Evolutionary conservation across 2,888 invertebrate genomes (phyloP).

Genomic region (Camptogramma bilineatum): DNA sequence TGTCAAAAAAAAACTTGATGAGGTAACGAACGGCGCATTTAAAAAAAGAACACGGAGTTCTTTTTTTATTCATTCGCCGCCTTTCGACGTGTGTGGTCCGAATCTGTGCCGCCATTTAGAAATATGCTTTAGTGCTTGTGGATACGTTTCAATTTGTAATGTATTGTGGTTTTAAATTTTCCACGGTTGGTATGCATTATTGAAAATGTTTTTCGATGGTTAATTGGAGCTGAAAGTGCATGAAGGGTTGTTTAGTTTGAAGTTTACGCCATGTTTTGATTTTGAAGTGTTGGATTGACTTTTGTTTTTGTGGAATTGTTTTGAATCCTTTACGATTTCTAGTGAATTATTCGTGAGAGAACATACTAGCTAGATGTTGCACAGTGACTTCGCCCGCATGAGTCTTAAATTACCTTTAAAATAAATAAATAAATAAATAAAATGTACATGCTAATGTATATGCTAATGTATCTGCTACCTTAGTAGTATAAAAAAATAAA

Average conservation of each 20-base stretch:
- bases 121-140: slow-evolving; percentile 24
- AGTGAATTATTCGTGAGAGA: no score
- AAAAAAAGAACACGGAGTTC: slow-evolving; percentile 63
- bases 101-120: slow-evolving; percentile 27
- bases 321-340: not conserved
- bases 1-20: slow-evolving; percentile 75
- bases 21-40: slow-evolving; percentile 82
- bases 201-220: slow-evolving; percentile 55
- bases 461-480: no score
- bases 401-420: no score
- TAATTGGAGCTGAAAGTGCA: slow-evolving; percentile 34
- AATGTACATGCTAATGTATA: no score
- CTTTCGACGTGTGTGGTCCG: slow-evolving; percentile 80
- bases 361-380: no score
- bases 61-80: slow-evolving; percentile 78
- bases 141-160: slow-evolving; percentile 39
- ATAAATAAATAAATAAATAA: no score
- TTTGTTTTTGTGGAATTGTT: not conserved
- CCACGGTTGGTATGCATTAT: slow-evolving; percentile 55
- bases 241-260: slow-evolving; percentile 21
- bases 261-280: slow-evolving; percentile 18
- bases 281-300: slow-evolving; percentile 14
- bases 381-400: no score
- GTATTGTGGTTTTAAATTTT: slow-evolving; percentile 45
- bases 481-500: no score